Percentiles rank a stretch among this genome's conserved stretches.
These are phyloP conservation scores for Staurois parvus DNA, from an alignment of 2,797 vertebrate genomes.

Conservation along the genomic window DNA sequence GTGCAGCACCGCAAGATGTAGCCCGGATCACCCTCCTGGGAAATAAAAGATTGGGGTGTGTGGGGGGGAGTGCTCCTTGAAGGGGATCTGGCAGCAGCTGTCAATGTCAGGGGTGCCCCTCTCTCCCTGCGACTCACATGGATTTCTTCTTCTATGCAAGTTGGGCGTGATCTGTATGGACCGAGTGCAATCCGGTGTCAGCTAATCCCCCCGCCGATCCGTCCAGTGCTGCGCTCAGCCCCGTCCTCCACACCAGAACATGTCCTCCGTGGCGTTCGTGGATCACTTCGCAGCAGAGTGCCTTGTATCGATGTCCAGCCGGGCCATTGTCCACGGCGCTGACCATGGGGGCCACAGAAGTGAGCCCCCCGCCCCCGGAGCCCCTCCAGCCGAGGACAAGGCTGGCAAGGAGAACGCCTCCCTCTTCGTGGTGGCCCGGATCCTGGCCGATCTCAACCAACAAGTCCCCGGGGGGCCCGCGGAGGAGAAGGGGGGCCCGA, in stretches of 20 bases:
- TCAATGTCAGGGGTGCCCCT: constrained; percentile 59
- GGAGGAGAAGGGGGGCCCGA: constrained; percentile 71
- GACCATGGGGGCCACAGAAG: constrained; percentile 79
- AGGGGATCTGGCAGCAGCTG: constrained; percentile 58
- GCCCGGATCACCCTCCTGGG: constrained; percentile 44
- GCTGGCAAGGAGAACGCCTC: constrained; percentile 88
- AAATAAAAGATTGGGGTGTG: accelerated
- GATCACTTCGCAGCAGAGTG: constrained; percentile 99
- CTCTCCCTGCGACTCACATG: constrained; percentile 58
- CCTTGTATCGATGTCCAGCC: constrained; percentile 98
- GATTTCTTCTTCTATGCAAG: constrained; percentile 62
- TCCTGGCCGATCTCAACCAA: constrained; percentile 96
- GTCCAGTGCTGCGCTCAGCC: no score
- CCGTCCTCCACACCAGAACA: no score
- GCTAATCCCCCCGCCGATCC: constrained; percentile 34
- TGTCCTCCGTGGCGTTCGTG: constrained; percentile 82
- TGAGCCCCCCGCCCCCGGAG: constrained; percentile 72
- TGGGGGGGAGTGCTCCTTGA: not conserved
- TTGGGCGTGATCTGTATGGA: constrained; percentile 68
- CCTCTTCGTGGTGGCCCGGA: constrained; percentile 93
- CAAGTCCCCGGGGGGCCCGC: constrained; percentile 80
- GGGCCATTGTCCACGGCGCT: constrained; percentile 87
- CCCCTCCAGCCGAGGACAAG: constrained; percentile 82
- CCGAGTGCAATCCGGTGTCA: constrained; percentile 69
- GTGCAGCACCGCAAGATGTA: constrained; percentile 73